A percentile compares a stretch with the other conserved stretches of the same genome.
phyloP scores from a whole-genome alignment of 2,113 vertebrate genomes.

The Acinonyx jubatus region DNA sequence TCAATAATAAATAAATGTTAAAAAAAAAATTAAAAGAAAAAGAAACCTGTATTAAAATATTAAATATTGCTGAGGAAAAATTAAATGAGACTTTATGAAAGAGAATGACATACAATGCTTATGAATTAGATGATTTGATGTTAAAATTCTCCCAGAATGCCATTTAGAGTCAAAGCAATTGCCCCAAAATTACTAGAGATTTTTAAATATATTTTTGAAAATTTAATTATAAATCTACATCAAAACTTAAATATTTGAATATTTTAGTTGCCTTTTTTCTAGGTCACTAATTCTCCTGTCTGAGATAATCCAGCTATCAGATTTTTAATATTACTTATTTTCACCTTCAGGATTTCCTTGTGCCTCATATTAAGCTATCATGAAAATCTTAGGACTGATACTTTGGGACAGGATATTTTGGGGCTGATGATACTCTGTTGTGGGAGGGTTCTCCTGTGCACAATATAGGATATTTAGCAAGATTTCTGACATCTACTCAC shows the following conservation, averaged over 20 bases:
- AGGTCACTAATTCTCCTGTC: neutral
- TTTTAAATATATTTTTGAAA: neutral
- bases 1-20: no score
- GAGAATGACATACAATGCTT: neutral
- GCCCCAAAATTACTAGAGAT: neutral
- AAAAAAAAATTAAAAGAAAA: no score
- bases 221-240: neutral
- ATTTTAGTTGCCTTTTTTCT: neutral
- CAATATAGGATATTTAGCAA: neutral
- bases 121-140: neutral
- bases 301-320: neutral
- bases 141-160: neutral
- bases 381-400: neutral
- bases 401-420: neutral
- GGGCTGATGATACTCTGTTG: neutral
- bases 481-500: neutral
- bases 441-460: no score
- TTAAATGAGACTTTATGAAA: neutral
- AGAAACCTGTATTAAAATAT: neutral
- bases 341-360: neutral
- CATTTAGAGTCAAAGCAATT: neutral
- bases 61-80: neutral
- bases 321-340: neutral
- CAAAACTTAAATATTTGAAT: neutral
- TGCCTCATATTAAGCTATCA: neutral